Percentiles rank a stretch among this genome's conserved stretches.
phyloP scores from a whole-genome alignment of 2,113 vertebrate species.

The Peromyscus maniculatus region DNA sequence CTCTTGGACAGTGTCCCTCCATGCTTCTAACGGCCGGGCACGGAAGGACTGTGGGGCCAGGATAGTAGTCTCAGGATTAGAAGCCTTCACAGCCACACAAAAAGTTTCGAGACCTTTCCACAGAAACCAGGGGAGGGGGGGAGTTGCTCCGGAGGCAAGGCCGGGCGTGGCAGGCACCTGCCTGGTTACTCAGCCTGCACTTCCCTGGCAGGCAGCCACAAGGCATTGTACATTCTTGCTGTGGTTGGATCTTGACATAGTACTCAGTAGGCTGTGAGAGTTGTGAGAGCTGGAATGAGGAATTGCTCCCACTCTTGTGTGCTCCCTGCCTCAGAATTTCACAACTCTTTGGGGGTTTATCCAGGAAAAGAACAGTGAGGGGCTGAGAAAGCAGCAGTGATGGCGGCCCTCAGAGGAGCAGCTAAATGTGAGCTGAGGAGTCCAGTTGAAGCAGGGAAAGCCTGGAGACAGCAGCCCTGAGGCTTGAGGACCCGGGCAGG shows the following conservation, averaged over 20 bases:
- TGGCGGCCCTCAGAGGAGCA: background rate
- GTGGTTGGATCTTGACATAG: background rate
- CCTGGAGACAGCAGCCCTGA: too few relatives aligned
- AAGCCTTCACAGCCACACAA: background rate
- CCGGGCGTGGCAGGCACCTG: background rate
- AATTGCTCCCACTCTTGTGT: too few relatives aligned
- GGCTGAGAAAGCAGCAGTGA: background rate
- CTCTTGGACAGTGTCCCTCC: background rate
- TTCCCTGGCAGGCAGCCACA: background rate
- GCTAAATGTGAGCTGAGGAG: too few relatives aligned
- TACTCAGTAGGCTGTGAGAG: background rate
- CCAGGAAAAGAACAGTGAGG: background rate
- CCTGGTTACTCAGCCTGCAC: background rate
- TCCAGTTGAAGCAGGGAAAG: too few relatives aligned
- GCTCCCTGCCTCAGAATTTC: background rate
- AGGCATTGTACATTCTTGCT: background rate
- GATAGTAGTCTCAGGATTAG: background rate
- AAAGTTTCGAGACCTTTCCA: background rate
- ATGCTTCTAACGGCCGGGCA: background rate
- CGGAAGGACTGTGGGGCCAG: background rate
- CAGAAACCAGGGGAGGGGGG: background rate
- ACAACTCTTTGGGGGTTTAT: background rate
- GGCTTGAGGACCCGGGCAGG: background rate
- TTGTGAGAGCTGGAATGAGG: background rate
- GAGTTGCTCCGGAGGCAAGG: background rate